phyloP scores from a whole-genome alignment of 1,140 invertebrate species.

The Pseudachorutes palmiensis region DNA sequence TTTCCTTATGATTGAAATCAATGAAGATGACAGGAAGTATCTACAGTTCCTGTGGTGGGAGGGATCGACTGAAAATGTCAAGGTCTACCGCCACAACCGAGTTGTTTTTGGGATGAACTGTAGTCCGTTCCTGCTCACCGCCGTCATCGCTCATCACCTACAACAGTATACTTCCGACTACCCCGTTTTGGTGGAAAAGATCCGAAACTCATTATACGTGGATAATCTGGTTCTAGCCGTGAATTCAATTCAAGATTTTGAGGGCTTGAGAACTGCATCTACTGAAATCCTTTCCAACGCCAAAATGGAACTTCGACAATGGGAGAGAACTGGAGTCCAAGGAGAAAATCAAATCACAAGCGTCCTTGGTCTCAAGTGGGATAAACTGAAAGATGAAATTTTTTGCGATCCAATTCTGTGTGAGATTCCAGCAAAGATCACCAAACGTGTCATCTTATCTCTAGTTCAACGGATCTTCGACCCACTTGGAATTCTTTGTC shows the following conservation, averaged over 20 bases:
- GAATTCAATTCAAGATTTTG: conserved; percentile 29
- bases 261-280: conserved; percentile 29
- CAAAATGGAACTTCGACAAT: conserved; percentile 40
- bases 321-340: conserved; percentile 28
- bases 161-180: background rate
- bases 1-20: conserved; percentile 43
- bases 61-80: background rate
- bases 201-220: conserved; percentile 21
- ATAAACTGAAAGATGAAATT: background rate
- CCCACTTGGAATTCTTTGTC: conserved; percentile 26
- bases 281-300: conserved; percentile 33
- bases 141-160: conserved; percentile 21
- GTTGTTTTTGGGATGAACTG: conserved; percentile 31
- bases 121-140: conserved; percentile 29
- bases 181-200: background rate
- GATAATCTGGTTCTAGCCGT: conserved; percentile 38
- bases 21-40: conserved; percentile 33
- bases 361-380: conserved; percentile 12
- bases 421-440: background rate
- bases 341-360: background rate
- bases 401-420: background rate
- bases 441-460: conserved; percentile 21
- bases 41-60: background rate
- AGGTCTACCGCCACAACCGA: conserved; percentile 24
- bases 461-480: conserved; percentile 18